Evolutionary conservation across 2,113 vertebrate species (phyloP).

Genomic region (Etheostoma spectabile): DNA sequence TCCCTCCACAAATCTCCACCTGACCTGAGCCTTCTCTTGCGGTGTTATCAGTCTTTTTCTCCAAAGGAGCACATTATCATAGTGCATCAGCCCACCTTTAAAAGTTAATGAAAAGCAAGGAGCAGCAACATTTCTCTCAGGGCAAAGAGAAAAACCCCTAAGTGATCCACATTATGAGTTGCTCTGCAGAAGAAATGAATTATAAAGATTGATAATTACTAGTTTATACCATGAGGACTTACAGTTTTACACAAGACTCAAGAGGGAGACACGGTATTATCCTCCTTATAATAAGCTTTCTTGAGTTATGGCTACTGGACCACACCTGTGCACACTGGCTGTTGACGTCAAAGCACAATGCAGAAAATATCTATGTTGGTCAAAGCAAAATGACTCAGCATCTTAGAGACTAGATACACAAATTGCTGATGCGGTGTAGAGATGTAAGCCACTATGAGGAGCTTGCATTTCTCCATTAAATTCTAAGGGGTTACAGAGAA

Average conservation of each 20-base stretch:
- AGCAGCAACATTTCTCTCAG: constrained; percentile 52
- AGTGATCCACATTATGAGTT: constrained; percentile 53
- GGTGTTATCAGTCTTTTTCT: constrained; percentile 44
- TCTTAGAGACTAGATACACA: constrained; percentile 37
- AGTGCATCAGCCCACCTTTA: constrained; percentile 50
- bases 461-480: constrained; percentile 27
- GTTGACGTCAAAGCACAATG: constrained; percentile 49
- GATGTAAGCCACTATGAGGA: constrained; percentile 38
- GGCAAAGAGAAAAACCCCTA: constrained; percentile 52
- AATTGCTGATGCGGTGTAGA: constrained; percentile 60
- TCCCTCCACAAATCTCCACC: constrained; percentile 63
- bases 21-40: constrained; percentile 42
- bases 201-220: constrained; percentile 54
- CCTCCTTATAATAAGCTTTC: constrained; percentile 6
- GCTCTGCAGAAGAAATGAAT: constrained; percentile 55
- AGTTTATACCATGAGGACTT: constrained; percentile 24
- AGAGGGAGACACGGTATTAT: constrained; percentile 1
- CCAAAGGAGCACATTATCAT: constrained; percentile 30
- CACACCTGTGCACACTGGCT: constrained; percentile 51
- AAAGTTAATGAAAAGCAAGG: constrained; percentile 71
- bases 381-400: constrained; percentile 68
- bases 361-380: constrained; percentile 37
- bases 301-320: not conserved
- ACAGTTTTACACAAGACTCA: constrained; percentile 5
- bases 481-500: constrained; percentile 25